Base-by-base conservation (phyloP, 2,797 vertebrate species). In the Pipistrellus pygmaeus region DNA sequence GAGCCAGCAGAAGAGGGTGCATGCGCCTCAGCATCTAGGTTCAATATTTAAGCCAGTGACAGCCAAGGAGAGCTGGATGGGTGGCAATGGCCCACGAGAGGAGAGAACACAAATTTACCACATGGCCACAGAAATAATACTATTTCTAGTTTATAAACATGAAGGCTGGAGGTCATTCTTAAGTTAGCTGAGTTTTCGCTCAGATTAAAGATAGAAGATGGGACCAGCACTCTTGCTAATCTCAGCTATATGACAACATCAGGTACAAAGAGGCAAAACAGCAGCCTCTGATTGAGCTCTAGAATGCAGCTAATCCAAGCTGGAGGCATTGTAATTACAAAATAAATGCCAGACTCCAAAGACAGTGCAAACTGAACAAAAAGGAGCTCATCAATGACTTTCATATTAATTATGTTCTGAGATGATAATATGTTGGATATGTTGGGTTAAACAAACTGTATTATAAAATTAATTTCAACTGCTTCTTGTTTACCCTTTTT, bases 381-480 rank as follows among this genome's bases (percentile, higher is more conserved):
- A 87, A 60, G 46, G 18, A 75, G 14, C 55, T 62, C 55, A 23
- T 4, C 1, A 48, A 11, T 51, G 15, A 71, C 17, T 30, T 55
- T 75, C 66, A 71, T 30, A 62, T 12, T 17, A 9, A 66, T 15
- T 10, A 0, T 2, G 21, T 6, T 38, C 15, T 82, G 48, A 76
- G 71, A 81, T 14, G 57, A 75, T 18, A 78, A 13, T 38, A 41
- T 12, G 64, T 68, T 53, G 2, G 53, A 10, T 35, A 88, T 21
- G 35, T 10, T 21, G 4, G 46, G 9, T 44, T 44, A 72, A 62
- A 87, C 38, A 46, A 92, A 94, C 73, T 32, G 46, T 6, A 86
- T 32, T n/a, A 64, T n/a, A 77, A 72, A 87, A 83, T 46, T 68
- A 64, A 53, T 82, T 78, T 78, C 17, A 64, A 23, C 20, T 23